These are phyloP conservation scores for Percina caprodes DNA, from an alignment of 2,113 vertebrate species.

Conservation along the genomic window DNA sequence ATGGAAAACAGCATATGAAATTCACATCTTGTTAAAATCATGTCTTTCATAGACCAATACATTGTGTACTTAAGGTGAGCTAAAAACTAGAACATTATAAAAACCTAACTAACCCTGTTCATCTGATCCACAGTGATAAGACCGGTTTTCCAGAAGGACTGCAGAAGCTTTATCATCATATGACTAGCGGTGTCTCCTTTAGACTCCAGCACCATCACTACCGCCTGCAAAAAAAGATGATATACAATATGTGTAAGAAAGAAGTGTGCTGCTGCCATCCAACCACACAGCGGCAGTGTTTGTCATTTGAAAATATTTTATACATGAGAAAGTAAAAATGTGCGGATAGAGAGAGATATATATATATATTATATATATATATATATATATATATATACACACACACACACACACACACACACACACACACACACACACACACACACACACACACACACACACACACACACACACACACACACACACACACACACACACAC, in stretches of 20 bases:
- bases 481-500: too few species aligned
- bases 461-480: too few species aligned
- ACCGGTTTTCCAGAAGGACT: constrained; percentile 89
- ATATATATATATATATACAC: too few species aligned
- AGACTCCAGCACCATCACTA: constrained; percentile 90
- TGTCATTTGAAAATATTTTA: background rate
- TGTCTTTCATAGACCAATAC: background rate
- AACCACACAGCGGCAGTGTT: constrained; percentile 47
- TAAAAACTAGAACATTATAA: background rate
- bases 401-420: too few species aligned
- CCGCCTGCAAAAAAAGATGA: constrained; percentile 69
- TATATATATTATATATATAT: too few species aligned
- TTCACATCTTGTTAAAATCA: background rate
- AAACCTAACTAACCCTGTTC: constrained; percentile 87
- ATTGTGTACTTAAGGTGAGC: background rate
- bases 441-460: too few species aligned
- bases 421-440: too few species aligned
- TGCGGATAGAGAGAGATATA: too few species aligned
- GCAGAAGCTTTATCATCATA: constrained; percentile 88
- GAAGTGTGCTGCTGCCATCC: background rate
- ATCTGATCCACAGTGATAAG: constrained; percentile 92
- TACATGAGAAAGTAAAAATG: background rate
- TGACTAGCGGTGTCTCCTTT: constrained; percentile 83
- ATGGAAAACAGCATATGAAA: background rate
- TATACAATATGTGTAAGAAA: background rate